Evolutionary conservation across 2,888 invertebrate species (phyloP), one percentile per base, ranked within the genome.

Genomic region (Galeruca laticollis): DNA sequence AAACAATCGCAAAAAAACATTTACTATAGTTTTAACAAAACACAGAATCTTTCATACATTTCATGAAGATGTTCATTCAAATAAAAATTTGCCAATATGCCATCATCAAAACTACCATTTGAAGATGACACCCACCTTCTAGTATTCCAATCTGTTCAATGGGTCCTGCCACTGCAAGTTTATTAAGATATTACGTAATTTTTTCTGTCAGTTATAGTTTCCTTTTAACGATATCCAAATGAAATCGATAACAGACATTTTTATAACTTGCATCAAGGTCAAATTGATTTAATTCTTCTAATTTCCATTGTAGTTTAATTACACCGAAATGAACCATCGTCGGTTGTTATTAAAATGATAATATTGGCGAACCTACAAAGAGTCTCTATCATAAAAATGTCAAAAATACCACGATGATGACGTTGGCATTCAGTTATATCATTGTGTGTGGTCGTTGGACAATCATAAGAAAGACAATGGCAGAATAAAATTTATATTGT

Each of bases 401-500:
- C 56, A 57, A 57, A 57, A 31, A 31, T 10, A 52, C 31, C 35
- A 35, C 18, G 26, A 21, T 35, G 56, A 20, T 15, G 56, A 73
- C 18, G 54, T 31, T 54, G 20, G 31, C 31, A 57, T 31, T 57
- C 56, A 67, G 62, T 71, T 64, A 69, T 63, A 52, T 69, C 72
- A 70, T 73, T 77, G 79, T 75, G 79, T 81, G 81, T 81, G 81
- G 81, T 79, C 81, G 78, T 47, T 56, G 56, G 57, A 31, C 26
- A 56, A 64, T 64, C 56, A 35, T 33, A 60, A 47, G 49, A 62
- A 69, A 76, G 76, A 80, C 80, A 79, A 80, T 79, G 77, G 78
- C 74, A 74, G 74, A 76, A 77, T 79, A 80, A 81, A 78, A 81
- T 79, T 80, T 81, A 82, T 83, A 82, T 82, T 81, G 80, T 69